Conservation (phyloP, 30 jellyfish, hydroid and myxozoan species). For the Aurelia aurita complex sp. Pacific region DNA sequence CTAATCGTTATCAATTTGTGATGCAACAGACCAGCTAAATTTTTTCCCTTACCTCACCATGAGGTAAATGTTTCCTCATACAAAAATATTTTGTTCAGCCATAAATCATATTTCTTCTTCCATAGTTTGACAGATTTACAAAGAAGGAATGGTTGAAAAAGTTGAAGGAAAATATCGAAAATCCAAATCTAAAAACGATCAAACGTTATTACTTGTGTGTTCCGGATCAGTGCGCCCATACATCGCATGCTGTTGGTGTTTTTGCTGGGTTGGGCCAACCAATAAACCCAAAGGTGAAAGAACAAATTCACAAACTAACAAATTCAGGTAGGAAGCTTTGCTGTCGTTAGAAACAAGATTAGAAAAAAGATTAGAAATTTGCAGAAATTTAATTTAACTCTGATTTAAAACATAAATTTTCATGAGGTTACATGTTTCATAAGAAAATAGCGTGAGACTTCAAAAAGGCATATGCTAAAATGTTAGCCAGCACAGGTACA, state of each 20-base stretch:
- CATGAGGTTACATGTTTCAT: conserved; percentile 4
- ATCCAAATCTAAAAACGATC: not conserved
- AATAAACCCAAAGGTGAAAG: conserved; percentile 29
- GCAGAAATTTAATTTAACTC: conserved; percentile 16
- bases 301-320: conserved; percentile 27
- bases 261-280: conserved; percentile 28
- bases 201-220: conserved; percentile 4
- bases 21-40: conserved; percentile 12
- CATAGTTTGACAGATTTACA: conserved; percentile 14
- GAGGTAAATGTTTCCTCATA: conserved; percentile 3
- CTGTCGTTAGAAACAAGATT: conserved; percentile 11
- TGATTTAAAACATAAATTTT: not conserved
- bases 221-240: conserved; percentile 28
- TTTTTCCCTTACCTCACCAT: conserved; percentile 5
- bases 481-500: no score
- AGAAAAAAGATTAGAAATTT: conserved; percentile 25
- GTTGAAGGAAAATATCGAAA: conserved; percentile 19
- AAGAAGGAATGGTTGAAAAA: conserved; percentile 15
- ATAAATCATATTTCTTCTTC: conserved; percentile 5
- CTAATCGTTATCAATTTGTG: not conserved
- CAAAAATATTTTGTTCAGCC: conserved; percentile 4
- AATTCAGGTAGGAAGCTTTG: conserved; percentile 27
- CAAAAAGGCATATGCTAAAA: not conserved
- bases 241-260: conserved; percentile 28
- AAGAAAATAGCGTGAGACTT: not conserved